Evolutionary conservation across 1,140 invertebrate species (phyloP), one percentile per base, ranked within the genome.

Genomic region (Zaprionus gabonicus): DNA sequence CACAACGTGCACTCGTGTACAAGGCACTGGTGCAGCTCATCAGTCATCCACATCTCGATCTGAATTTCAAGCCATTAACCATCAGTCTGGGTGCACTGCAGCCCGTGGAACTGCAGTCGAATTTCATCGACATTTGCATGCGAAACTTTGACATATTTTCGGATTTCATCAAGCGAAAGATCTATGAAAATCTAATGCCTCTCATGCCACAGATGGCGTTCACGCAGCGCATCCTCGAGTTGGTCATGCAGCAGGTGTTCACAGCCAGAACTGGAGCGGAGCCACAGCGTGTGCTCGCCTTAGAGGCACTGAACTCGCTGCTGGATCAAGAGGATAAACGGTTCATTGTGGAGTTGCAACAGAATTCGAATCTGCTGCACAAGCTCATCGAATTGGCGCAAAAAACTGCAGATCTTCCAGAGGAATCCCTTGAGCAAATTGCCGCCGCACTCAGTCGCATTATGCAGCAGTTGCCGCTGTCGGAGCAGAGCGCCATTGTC

Each of bases 21-120:
- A 91, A 91, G 57, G 80, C 76, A 0, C 38, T 92, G 36, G 75
- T 91, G 2, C 78, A 91, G 64, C 53, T 91, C 6, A 70, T 92
- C 0, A 91, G 72, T 20, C 81, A 88, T 63, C 80, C 91, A 12
- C 57, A 66, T n/a, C 71, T 92, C 3, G 80, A 92, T 51, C 23
- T 92, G 13, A 85, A 92, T 4, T 88, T 92, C 25, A 84, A 79
- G 4, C 7, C 31, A 7, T 55, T 92, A 0, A 78, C 91, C 0
- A 67, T 82, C 20, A 72, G 74, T 4, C 44, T 92, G 31, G 88
- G 85, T 5, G 86, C 82, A 13, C 63, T 84, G 12, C 77, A 92
- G 72, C 87, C 91, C 0, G 77, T 91, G 31, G 91, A 92, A 59
- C n/a, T 92, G 57, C 86, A 92, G 36, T 66, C 82, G 0, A 87